Evolutionary conservation across 2,888 invertebrate species (phyloP), one percentile per base, ranked within the genome.

Genomic region (Cistogaster globosa): DNA sequence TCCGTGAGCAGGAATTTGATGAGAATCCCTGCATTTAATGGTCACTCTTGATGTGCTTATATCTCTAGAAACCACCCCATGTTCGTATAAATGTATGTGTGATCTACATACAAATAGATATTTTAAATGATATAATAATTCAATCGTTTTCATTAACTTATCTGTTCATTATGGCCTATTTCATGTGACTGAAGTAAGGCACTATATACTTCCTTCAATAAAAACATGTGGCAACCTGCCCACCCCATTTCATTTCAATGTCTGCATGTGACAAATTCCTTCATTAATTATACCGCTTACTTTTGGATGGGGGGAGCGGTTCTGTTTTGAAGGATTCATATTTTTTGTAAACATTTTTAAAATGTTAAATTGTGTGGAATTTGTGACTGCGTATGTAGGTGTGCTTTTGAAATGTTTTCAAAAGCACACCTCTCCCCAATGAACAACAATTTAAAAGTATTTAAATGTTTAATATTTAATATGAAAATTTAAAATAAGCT

Each of bases 341-440:
- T 16, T 26, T 32, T 6, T 16, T 60, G 16, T 11, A 45, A 16
- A 51, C 18, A 18, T 26, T 45, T 42, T 45, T 42, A 57, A 69
- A 69, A 22, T 42, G 45, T 57, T 22, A 18, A n/a, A 22, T 53
- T 42, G 22, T 20, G 42, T 62, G 42, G 20, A 62, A 62, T 62
- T 53, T 53, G 0, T 18, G 51, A 8, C 7, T 53, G n/a, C 20
- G 18, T 20, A 48, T 16, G 45, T 7, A 32, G 32, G 32, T 32
- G 32, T 14, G 45, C 7, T 6, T 42, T 42, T 42, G 6, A 12
- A 48, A n/a, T n/a, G 45, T 14, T 16, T 1, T 16, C 0, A 48
- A 48, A 16, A 18, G 18, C 8, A 7, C n/a, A 16, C 14, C 6
- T 48, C 14, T n/a, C 1, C n/a, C 2, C n/a, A 48, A 48, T 48